These are phyloP conservation scores for Hippocampus guttulatus DNA, from an alignment of 2,113 vertebrate genomes.

Conservation along the genomic window DNA sequence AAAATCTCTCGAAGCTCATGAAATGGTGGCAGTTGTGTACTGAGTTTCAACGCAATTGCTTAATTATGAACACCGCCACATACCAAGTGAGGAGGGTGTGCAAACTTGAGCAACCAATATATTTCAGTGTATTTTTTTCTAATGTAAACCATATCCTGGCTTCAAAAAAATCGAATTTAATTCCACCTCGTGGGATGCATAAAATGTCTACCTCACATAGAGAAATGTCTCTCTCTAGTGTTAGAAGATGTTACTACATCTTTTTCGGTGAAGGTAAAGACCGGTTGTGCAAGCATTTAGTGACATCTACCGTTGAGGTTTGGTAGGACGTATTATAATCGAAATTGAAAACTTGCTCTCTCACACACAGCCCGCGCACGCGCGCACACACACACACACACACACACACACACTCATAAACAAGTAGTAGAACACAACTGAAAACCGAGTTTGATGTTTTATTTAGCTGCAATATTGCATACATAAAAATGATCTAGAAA, in stretches of 20 bases:
- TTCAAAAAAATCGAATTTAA: no score
- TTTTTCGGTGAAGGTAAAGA: neutral
- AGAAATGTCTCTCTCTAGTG: neutral
- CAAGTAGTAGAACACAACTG: neutral
- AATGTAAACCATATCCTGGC: no score
- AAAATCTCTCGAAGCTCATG: no score
- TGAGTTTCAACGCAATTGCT: no score
- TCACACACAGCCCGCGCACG: no score
- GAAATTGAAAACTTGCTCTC: no score
- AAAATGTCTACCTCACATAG: neutral
- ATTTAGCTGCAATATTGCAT: constrained; percentile 98
- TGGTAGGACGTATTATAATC: neutral
- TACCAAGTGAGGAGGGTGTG: no score
- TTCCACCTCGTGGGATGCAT: neutral
- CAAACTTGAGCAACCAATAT: no score
- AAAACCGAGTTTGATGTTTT: constrained; percentile 75
- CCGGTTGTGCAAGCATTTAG: neutral
- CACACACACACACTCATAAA: neutral
- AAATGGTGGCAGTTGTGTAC: no score
- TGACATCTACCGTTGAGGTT: neutral
- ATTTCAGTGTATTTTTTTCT: no score
- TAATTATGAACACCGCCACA: no score
- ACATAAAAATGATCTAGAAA: constrained; percentile 99
- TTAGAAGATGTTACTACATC: neutral
- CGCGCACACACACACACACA: no score